phyloP scores from a whole-genome alignment of 1,140 invertebrate species.

The Meloidogyne chitwoodi region DNA sequence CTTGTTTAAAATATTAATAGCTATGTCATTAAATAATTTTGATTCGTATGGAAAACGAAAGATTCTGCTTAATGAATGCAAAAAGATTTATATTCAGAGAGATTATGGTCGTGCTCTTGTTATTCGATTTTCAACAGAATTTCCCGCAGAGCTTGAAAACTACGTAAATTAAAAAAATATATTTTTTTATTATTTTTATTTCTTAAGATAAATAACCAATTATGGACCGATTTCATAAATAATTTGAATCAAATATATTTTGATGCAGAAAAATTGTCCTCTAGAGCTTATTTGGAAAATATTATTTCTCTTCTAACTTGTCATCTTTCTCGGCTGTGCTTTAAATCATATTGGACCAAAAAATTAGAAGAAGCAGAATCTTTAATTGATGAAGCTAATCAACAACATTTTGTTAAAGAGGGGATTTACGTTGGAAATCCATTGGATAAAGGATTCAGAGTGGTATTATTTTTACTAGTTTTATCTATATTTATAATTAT shows the following conservation, averaged over 20 bases:
- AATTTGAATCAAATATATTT: slow-evolving; percentile 30
- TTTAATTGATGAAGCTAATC: slow-evolving; percentile 22
- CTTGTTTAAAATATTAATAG: not conserved
- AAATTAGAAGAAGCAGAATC: slow-evolving; percentile 24
- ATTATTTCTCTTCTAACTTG: slow-evolving; percentile 28
- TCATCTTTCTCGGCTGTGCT: slow-evolving; percentile 26
- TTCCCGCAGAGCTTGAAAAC: slow-evolving; percentile 26
- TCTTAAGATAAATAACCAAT: slow-evolving; percentile 21
- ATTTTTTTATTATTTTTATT: not conserved
- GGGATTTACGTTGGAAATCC: slow-evolving; percentile 29
- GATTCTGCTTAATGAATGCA: slow-evolving; percentile 32
- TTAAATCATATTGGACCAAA: slow-evolving; percentile 24
- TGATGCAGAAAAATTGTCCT: slow-evolving; percentile 23
- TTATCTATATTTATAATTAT: too few relatives aligned
- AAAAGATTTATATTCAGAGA: slow-evolving; percentile 34
- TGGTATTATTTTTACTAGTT: slow-evolving; percentile 11
- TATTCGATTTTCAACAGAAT: slow-evolving; percentile 27
- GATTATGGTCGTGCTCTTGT: slow-evolving; percentile 26
- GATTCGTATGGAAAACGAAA: slow-evolving; percentile 14
- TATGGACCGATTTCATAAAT: slow-evolving; percentile 31
- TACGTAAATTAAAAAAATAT: slow-evolving; percentile 18
- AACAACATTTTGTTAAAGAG: slow-evolving; percentile 14
- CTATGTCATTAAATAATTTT: slow-evolving; percentile 14
- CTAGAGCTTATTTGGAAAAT: slow-evolving; percentile 19
- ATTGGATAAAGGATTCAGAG: slow-evolving; percentile 38